Conservation (phyloP, 1,140 invertebrate genomes). For the Lasioglossum baleicum region DNA sequence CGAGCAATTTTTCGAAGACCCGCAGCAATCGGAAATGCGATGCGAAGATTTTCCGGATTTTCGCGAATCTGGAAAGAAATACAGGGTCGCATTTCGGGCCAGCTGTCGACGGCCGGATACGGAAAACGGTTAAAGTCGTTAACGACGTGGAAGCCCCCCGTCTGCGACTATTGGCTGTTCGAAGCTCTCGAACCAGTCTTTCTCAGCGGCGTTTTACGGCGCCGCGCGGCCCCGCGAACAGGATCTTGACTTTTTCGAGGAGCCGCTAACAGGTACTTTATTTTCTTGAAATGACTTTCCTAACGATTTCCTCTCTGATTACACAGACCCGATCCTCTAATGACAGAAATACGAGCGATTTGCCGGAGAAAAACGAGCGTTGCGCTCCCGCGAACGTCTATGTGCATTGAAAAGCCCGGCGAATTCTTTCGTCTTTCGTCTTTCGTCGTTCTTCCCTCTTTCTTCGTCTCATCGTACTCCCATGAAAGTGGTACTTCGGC, state of each 20-base stretch:
- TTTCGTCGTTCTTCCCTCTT: neutral
- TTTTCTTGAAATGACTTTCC: constrained; percentile 44
- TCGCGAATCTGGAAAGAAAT: neutral
- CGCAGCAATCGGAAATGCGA: no score
- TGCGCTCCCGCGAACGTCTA: neutral
- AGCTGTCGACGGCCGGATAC: neutral
- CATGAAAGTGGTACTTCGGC: neutral
- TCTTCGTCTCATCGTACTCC: neutral
- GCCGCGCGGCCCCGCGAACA: neutral
- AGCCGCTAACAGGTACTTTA: constrained; percentile 41
- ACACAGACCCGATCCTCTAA: constrained; percentile 19
- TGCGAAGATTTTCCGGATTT: neutral
- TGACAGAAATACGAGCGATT: constrained; percentile 16
- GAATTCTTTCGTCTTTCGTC: neutral
- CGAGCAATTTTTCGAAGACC: neutral
- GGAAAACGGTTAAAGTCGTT: constrained; percentile 34
- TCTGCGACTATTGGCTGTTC: constrained; percentile 4
- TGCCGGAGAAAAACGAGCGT: neutral
- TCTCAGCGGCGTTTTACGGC: constrained; percentile 18
- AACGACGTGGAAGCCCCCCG: constrained; percentile 32
- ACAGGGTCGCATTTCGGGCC: neutral
- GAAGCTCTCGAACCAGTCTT: neutral
- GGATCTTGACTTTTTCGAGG: constrained; percentile 18
- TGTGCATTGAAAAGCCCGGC: neutral
- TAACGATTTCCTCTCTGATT: constrained; percentile 44